phyloP scores from a whole-genome alignment of 64 coral and sea anemone species.

The Pocillopora damicornis region DNA sequence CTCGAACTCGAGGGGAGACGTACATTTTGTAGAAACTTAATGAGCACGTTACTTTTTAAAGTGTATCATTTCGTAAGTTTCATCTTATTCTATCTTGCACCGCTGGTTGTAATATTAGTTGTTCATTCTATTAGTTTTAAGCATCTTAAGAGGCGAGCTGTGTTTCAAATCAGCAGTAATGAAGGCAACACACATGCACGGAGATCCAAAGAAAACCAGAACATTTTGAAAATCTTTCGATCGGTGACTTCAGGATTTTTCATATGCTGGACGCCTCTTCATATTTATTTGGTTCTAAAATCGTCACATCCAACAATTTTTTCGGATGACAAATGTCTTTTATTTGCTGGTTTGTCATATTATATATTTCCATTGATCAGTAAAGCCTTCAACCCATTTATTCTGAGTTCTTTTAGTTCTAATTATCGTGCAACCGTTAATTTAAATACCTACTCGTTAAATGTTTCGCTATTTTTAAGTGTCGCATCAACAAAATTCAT shows the following conservation, averaged over 20 bases:
- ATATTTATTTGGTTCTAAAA: neutral
- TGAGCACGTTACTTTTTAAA: neutral
- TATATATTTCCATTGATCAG: conserved; percentile 6
- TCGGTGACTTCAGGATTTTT: neutral
- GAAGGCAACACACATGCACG: neutral
- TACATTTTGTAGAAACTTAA: conserved; percentile 33
- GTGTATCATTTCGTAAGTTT: neutral
- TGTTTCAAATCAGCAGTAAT: too few species aligned
- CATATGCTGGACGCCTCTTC: neutral
- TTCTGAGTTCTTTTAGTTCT: neutral
- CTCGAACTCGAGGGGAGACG: neutral
- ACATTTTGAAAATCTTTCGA: conserved; percentile 13
- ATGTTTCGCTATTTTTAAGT: neutral
- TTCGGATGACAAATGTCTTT: conserved; percentile 15
- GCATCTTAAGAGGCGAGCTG: neutral
- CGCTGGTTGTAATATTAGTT: neutral
- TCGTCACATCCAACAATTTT: neutral
- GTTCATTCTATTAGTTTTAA: neutral
- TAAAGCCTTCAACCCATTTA: neutral
- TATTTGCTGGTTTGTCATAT: neutral
- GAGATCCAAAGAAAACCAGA: neutral
- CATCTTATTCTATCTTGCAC: neutral
- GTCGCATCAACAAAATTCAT: too few species aligned
- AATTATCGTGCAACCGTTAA: neutral
- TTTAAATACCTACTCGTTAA: neutral